Evolutionary conservation across 2,797 vertebrate genomes (phyloP).

Genomic region (Tiaroga cobitis): DNA sequence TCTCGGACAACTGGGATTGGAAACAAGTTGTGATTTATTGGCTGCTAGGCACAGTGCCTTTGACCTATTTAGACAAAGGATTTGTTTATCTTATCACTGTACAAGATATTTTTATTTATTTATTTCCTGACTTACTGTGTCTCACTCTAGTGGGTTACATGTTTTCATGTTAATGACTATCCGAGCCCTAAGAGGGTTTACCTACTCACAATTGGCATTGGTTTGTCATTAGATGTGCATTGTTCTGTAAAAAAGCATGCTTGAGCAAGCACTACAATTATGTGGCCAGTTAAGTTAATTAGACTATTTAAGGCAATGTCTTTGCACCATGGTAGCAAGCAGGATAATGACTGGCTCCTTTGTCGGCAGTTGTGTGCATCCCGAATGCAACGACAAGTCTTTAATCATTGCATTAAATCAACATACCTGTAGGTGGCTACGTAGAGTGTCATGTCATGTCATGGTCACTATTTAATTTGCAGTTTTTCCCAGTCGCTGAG

Average conservation of each 20-base stretch:
- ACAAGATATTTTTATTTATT: conserved; percentile 56
- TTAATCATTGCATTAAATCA: background rate
- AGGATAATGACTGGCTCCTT: conserved; percentile 28
- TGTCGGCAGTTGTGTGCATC: background rate
- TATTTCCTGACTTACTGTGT: conserved; percentile 62
- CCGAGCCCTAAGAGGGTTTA: conserved; percentile 71
- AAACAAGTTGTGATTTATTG: conserved; percentile 64
- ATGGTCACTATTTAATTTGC: background rate
- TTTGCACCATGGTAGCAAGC: conserved; percentile 40
- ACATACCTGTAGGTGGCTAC: background rate
- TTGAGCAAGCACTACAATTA: conserved; percentile 76
- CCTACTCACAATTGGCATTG: conserved; percentile 73
- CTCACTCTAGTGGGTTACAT: conserved; percentile 68
- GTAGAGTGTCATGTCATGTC: too few species aligned
- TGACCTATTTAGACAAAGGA: conserved; percentile 69
- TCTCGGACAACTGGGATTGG: conserved; percentile 61
- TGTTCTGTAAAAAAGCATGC: conserved; percentile 72
- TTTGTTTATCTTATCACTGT: conserved; percentile 73
- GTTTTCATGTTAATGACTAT: conserved; percentile 70
- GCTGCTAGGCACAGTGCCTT: conserved; percentile 64
- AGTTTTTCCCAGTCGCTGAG: too few species aligned
- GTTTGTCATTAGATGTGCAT: conserved; percentile 78
- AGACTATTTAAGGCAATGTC: conserved; percentile 66
- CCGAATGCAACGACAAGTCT: conserved; percentile 1
- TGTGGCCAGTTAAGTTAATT: conserved; percentile 75